Base-by-base conservation (phyloP, 2,113 vertebrate genomes). In the Sminthopsis crassicaudata region DNA sequence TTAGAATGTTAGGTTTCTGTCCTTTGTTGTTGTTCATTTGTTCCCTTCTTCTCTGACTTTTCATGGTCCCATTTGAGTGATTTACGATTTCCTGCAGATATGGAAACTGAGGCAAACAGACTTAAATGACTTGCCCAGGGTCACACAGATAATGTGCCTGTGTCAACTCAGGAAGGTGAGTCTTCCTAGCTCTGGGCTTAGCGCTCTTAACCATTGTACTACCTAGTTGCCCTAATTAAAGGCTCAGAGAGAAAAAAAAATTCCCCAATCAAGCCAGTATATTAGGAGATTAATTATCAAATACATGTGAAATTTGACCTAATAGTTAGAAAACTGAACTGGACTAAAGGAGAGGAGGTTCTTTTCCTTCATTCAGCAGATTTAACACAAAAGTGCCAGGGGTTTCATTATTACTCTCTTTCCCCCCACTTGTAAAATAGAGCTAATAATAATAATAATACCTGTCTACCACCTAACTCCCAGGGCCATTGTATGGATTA, bases 401-500 rank as follows among this genome's bases (percentile, higher is more conserved):
- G 67, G 42, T 84, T 84, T 84, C 67, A 42, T 84, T 84, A 84
- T 84, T 55, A 91, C 95, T 92, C 95, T 48, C 51, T 95, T 94
- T 94, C 12, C 27, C 92, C 88, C 91, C n/a, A 84, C 2, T 54
- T 93, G 6, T 95, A 91, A 94, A 91, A 90, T 93, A 50, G 76
- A 96, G 52, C 11, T 89, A 92, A 84, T 95, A 94, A 48, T 89
- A 92, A 84, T 94, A 95, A 46, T 95, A 90, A 90, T 84, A 90
- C 2, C 52, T 84, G 7, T 30, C 53, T 93, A 52, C 52, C 46
- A 42, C 94, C 5, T 89, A 92, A 94, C 91, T 96, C 92, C 53
- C 1, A 60, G 54, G 36, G 60, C 46, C 92, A 52, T 51, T 91
- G 1, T 94, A 92, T 90, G 95, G 90, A 95, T 95, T 93, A 95